Base-by-base conservation (phyloP, 1,140 invertebrate genomes). In the Drosophila lowei region DNA sequence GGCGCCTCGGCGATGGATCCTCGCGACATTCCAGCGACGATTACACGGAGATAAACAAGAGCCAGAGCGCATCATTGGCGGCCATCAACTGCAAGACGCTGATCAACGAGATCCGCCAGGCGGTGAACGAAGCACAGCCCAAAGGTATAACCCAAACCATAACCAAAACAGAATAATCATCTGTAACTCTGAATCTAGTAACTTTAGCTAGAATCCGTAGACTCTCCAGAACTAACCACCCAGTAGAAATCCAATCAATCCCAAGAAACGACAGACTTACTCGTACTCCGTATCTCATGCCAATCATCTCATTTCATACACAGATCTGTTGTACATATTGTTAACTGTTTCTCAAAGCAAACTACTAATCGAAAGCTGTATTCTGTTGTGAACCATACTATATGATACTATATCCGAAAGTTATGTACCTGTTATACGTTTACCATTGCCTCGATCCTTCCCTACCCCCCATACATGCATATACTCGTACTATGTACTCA, bases 71-170 rank as follows among this genome's bases (percentile, higher is more conserved):
- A 54, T 38, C 34, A 38, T 38, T 38, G 11, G 90, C 84, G 50
- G 86, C 90, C 47, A 85, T 89, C 50, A 91, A 95, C 74, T 95
- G 95, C 76, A 95, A 96, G 93, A 94, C 95, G 91, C 93, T 96
- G 65, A 94, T 96, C 52, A 95, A 96, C 86, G 96, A 96, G 93
- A 96, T 96, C 78, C 93, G 95, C 68, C 95, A 96, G 91, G 95
- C 96, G 77, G 96, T 97, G 72, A 96, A 94, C 89, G 95, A 96
- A 91, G 95, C 95, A 60, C 96, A 96, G 93, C 95, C 95, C 72
- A 94, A 95, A 95, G 95, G 95, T 96, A 25, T 25, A 25, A 25
- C 23, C 23, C 23, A 93, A 92, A 80, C 64, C 72, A 86, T 65
- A 44, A 56, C 43, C 44, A 57, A 30, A 46, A 46, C 47, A 49